Evolutionary conservation across 2,888 invertebrate species (phyloP).

Genomic region (Sepioteuthis lessoniana): DNA sequence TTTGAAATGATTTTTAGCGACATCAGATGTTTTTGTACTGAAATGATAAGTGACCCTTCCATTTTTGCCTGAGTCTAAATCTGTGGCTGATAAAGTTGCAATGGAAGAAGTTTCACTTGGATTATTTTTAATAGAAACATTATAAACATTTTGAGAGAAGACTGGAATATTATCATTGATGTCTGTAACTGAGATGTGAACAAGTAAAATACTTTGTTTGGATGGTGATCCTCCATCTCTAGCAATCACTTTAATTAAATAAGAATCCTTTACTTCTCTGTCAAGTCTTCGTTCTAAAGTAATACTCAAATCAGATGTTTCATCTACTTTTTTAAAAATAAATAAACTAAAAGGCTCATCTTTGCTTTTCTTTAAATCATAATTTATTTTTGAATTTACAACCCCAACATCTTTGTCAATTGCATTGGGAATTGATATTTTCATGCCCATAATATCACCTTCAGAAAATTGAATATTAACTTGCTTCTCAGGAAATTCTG

Average conservation of each 20-base stretch:
- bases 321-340: not conserved
- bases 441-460: not conserved
- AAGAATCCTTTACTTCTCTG: not conserved
- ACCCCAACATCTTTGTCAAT: not conserved
- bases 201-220: not conserved
- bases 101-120: not conserved
- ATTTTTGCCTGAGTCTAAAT: not conserved
- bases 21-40: not conserved
- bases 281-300: not conserved
- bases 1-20: not conserved
- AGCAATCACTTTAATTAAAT: not conserved
- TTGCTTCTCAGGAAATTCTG: not conserved
- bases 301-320: conserved; percentile 17
- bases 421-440: not conserved
- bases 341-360: not conserved
- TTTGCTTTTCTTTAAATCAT: not conserved
- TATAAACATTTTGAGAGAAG: not conserved
- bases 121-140: not conserved
- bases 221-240: not conserved
- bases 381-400: not conserved
- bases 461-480: not conserved
- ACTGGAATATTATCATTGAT: not conserved
- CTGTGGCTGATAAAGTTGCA: not conserved
- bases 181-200: not conserved
- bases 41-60: conserved; percentile 33